A percentile compares a stretch with the other conserved stretches of the same genome.
These are phyloP conservation scores for Lepidurus apus DNA, from an alignment of 1,140 invertebrate species.

Conservation along the genomic window DNA sequence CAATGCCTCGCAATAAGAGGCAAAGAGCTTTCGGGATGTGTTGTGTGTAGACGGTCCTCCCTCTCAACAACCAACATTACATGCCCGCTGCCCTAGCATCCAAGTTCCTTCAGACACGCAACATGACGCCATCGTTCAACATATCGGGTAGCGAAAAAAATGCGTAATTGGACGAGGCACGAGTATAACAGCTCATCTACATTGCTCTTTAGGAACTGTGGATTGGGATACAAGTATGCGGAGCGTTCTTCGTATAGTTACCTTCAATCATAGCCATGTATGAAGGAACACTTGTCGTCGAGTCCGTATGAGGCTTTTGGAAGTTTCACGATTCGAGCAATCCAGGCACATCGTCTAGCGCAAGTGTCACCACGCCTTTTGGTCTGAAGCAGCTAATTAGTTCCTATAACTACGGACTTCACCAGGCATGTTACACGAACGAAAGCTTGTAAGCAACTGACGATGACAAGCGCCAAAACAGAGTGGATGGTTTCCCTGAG, in stretches of 20 bases:
- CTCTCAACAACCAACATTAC: constrained; percentile 18
- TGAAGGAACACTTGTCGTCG: neutral
- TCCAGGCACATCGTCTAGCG: neutral
- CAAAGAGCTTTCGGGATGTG: neutral
- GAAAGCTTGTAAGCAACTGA: constrained; percentile 1
- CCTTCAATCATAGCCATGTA: neutral
- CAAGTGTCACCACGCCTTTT: neutral
- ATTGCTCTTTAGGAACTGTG: neutral
- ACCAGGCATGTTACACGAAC: neutral
- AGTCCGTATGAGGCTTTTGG: neutral
- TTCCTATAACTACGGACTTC: neutral
- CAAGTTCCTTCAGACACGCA: neutral
- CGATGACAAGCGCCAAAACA: neutral
- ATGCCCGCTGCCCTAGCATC: neutral
- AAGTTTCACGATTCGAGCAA: neutral
- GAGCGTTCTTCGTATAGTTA: neutral
- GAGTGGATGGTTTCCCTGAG: neutral
- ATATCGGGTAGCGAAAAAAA: neutral
- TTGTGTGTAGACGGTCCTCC: constrained; percentile 1
- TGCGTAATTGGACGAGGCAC: neutral
- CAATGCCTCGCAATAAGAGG: constrained; percentile 14
- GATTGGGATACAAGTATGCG: neutral
- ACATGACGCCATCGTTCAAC: neutral
- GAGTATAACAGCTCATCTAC: neutral
- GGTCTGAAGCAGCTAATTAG: neutral